Percentiles rank a stretch among this genome's conserved stretches.
phyloP scores from a whole-genome alignment of 2,888 invertebrate species.

The Cactoblastis cactorum region DNA sequence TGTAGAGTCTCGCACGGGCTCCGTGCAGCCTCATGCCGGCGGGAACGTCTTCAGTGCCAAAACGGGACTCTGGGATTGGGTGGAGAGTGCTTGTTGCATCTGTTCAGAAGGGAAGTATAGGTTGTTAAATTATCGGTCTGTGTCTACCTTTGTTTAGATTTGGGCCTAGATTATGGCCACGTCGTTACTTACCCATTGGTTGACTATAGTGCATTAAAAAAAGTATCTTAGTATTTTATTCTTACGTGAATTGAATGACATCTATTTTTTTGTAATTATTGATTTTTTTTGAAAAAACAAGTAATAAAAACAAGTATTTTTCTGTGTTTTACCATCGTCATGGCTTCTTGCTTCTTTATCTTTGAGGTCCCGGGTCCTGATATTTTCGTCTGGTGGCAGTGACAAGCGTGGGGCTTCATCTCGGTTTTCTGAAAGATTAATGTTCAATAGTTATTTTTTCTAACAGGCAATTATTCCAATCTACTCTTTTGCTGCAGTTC shows the following conservation, averaged over 20 bases:
- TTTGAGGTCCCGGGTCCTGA: slow-evolving; percentile 23
- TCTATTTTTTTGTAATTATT: too few relatives aligned
- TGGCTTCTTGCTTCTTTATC: slow-evolving; percentile 24
- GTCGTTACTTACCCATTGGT: too few relatives aligned
- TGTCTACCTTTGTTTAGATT: too few relatives aligned
- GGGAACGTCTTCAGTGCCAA: slow-evolving; percentile 57
- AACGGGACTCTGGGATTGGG: slow-evolving; percentile 46
- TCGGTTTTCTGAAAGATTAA: slow-evolving; percentile 26
- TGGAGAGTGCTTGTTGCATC: slow-evolving; percentile 31
- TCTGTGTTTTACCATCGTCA: slow-evolving; percentile 26
- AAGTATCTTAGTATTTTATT: too few relatives aligned
- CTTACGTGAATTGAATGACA: too few relatives aligned
- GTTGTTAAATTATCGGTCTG: background rate
- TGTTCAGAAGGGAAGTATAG: slow-evolving; percentile 2
- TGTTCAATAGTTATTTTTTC: too few relatives aligned
- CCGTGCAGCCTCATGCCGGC: slow-evolving; percentile 67
- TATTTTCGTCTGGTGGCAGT: slow-evolving; percentile 28
- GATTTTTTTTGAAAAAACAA: too few relatives aligned
- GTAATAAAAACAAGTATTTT: too few relatives aligned
- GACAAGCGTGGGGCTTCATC: slow-evolving; percentile 22
- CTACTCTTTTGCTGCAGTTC: too few relatives aligned
- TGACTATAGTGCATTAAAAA: too few relatives aligned
- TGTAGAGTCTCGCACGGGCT: slow-evolving; percentile 60
- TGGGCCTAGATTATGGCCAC: too few relatives aligned
- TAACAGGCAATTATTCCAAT: too few relatives aligned